Percentiles rank a stretch among this genome's conserved stretches.
phyloP scores from a whole-genome alignment of 1,140 invertebrate species.

The Ephestia elutella region DNA sequence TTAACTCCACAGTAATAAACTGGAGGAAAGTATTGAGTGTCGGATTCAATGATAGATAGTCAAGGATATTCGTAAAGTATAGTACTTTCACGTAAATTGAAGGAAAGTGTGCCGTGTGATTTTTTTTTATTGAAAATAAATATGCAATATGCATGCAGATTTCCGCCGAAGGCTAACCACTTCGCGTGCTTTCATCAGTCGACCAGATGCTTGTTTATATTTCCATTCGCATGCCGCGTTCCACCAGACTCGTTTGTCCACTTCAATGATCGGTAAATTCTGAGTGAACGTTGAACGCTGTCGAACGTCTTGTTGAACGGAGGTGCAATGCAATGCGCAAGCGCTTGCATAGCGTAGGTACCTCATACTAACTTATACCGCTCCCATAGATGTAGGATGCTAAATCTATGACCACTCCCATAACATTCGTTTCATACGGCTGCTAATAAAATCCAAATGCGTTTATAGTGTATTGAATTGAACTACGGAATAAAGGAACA shows the following conservation, averaged over 20 bases:
- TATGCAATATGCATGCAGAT: constrained; percentile 29
- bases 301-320: constrained; percentile 12
- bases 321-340: constrained; percentile 2
- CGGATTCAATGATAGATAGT: constrained; percentile 49
- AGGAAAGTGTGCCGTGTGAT: constrained; percentile 63
- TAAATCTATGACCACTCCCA: constrained; percentile 6
- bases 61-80: constrained; percentile 36
- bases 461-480: too few relatives aligned
- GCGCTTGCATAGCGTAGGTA: background rate
- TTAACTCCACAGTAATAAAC: constrained; percentile 39
- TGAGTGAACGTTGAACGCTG: constrained; percentile 17
- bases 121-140: constrained; percentile 39
- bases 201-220: constrained; percentile 44
- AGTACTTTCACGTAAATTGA: constrained; percentile 66
- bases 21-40: constrained; percentile 36
- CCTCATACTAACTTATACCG: too few relatives aligned
- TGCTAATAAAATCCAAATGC: background rate
- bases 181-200: constrained; percentile 40
- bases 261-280: constrained; percentile 29
- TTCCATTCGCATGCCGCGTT: constrained; percentile 35
- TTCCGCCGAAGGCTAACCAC: constrained; percentile 39
- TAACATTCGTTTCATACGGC: background rate
- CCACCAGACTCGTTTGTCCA: constrained; percentile 34
- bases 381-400: too few relatives aligned
- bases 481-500: too few relatives aligned